Conservation (phyloP, 2,888 invertebrate species). For the Drosophila quasianomalipes region DNA sequence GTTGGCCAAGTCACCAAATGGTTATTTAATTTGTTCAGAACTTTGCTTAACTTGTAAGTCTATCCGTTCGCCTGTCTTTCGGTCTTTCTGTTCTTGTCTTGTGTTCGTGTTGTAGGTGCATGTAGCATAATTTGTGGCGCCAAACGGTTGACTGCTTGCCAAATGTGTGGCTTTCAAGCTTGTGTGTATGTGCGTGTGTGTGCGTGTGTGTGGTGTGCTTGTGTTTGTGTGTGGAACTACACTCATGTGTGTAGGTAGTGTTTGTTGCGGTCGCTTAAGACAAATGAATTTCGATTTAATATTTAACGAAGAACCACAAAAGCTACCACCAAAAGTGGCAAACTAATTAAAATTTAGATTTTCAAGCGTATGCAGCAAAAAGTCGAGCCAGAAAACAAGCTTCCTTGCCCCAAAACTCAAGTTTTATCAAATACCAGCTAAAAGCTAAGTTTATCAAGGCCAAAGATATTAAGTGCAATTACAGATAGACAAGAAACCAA, state of each 20-base stretch:
- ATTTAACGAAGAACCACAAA: conserved; percentile 60
- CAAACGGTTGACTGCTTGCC: conserved; percentile 32
- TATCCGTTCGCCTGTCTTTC: not conserved
- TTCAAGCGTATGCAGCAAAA: not conserved
- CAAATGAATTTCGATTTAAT: conserved; percentile 71
- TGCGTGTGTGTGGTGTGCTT: conserved; percentile 2
- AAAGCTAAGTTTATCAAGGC: not conserved
- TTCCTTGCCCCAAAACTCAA: not conserved
- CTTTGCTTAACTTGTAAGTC: conserved; percentile 36
- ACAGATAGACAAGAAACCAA: conserved; percentile 2
- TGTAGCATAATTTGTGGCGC: conserved; percentile 43
- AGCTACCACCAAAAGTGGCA: conserved; percentile 62
- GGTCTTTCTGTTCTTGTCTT: conserved; percentile 3
- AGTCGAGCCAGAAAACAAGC: not conserved
- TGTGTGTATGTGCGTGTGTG: conserved; percentile 1
- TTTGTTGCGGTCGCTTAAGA: conserved; percentile 60
- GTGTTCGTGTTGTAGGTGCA: conserved; percentile 15
- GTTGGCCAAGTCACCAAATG: conserved; percentile 29
- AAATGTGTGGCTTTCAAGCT: conserved; percentile 43
- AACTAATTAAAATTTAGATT: conserved; percentile 67
- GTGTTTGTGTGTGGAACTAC: not conserved
- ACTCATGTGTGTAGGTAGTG: conserved; percentile 4
- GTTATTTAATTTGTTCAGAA: conserved; percentile 51
- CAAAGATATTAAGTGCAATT: not conserved
- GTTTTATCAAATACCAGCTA: not conserved